phyloP scores from a whole-genome alignment of 2,888 invertebrate genomes.

The Matsumyia berberina region DNA sequence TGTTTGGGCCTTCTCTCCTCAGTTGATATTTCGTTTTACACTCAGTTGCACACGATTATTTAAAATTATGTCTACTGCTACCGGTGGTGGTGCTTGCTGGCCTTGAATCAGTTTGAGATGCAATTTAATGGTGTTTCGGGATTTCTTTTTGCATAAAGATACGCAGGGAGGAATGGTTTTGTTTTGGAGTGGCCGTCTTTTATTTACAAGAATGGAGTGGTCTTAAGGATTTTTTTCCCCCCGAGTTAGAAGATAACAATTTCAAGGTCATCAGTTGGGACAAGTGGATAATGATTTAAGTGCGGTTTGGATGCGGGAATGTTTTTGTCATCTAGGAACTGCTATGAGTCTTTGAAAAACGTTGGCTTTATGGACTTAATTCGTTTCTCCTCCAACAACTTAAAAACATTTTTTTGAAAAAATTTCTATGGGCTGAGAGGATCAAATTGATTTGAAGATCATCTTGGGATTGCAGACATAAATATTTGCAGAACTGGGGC shows the following conservation, averaged over 20 bases:
- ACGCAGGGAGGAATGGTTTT: not conserved
- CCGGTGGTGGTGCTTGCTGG: not conserved
- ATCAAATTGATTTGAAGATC: too few species aligned
- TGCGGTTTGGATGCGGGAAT: too few species aligned
- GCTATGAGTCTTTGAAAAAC: too few species aligned
- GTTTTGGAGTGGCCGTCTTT: not conserved
- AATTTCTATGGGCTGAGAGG: too few species aligned
- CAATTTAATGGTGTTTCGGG: constrained; percentile 5
- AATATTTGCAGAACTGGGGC: too few species aligned
- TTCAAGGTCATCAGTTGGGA: not conserved
- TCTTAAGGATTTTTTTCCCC: not conserved
- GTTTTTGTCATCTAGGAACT: too few species aligned
- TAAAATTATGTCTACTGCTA: not conserved
- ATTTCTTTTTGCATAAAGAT: constrained; percentile 1
- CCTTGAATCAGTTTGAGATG: constrained; percentile 13
- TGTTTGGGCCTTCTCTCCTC: too few species aligned
- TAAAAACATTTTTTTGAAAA: too few species aligned
- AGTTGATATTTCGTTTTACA: constrained; percentile 46
- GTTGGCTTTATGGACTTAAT: too few species aligned
- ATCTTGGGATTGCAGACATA: too few species aligned
- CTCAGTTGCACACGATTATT: constrained; percentile 50
- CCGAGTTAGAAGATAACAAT: not conserved
- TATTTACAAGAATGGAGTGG: constrained; percentile 2
- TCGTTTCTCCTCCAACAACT: too few species aligned
- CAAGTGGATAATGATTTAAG: too few species aligned